Conservation (phyloP, 2,113 vertebrate genomes). For the Periophthalmus modestus region DNA sequence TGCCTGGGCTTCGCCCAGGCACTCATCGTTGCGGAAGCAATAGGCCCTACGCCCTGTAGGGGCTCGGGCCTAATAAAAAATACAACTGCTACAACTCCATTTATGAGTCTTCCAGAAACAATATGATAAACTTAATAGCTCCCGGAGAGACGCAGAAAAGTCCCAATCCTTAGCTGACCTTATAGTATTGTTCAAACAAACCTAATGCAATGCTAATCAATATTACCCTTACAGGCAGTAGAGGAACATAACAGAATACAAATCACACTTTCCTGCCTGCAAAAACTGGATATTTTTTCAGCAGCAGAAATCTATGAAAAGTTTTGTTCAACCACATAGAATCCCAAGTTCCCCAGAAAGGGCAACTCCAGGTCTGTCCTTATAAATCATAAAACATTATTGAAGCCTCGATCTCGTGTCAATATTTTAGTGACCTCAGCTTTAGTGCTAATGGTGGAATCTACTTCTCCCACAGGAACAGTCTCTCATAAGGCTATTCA, state of each 20-base stretch:
- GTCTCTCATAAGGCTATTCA: neutral
- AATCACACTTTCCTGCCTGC: neutral
- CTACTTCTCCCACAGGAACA: neutral
- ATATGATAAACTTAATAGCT: neutral
- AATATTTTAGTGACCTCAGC: neutral
- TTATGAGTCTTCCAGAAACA: neutral
- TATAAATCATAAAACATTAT: slow-evolving; percentile 2
- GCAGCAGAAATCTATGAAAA: neutral
- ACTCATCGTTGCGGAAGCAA: too few species aligned
- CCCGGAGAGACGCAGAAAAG: neutral
- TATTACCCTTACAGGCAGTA: neutral
- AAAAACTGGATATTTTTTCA: neutral
- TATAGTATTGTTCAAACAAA: neutral
- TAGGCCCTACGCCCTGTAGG: too few species aligned
- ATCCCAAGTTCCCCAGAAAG: neutral
- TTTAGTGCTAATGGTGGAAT: neutral
- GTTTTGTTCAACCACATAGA: neutral
- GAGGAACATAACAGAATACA: neutral
- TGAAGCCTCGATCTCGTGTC: neutral
- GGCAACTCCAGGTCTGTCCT: neutral
- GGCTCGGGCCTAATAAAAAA: too few species aligned
- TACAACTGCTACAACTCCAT: neutral
- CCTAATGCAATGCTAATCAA: neutral
- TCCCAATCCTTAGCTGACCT: neutral
- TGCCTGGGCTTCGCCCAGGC: too few species aligned